Conservation (phyloP, 2,888 invertebrate genomes). For the Trichacis sp. region DNA sequence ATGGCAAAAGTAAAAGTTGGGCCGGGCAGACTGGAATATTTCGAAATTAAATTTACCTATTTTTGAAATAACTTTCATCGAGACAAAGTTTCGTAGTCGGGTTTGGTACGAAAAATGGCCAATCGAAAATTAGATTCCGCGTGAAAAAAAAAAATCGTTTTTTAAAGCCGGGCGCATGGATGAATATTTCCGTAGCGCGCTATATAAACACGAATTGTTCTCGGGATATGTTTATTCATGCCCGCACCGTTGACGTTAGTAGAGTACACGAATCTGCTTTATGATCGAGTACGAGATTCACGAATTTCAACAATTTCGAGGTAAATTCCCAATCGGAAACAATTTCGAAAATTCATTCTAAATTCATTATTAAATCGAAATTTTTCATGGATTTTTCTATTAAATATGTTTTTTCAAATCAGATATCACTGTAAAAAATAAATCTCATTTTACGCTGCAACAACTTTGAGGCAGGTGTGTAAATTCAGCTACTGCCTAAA, state of each 20-base stretch:
- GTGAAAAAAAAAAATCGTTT: slow-evolving; percentile 28
- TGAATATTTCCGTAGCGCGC: slow-evolving; percentile 42
- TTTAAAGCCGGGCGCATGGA: slow-evolving; percentile 40
- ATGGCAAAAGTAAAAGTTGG: neutral
- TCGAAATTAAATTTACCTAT: neutral
- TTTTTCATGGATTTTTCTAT: no score
- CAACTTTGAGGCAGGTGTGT: no score
- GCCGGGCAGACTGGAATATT: neutral
- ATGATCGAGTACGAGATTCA: slow-evolving; percentile 42
- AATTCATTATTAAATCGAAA: no score
- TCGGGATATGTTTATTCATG: slow-evolving; percentile 43
- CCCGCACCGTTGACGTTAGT: slow-evolving; percentile 33
- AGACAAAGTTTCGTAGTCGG: no score
- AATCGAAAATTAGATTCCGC: neutral
- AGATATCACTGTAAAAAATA: no score
- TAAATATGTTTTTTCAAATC: no score
- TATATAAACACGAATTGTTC: slow-evolving; percentile 41
- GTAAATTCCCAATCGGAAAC: slow-evolving; percentile 36
- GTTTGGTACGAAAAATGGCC: no score
- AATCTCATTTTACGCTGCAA: no score
- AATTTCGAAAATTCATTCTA: no score
- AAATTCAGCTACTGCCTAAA: no score
- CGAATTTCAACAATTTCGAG: slow-evolving; percentile 40
- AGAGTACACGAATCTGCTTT: slow-evolving; percentile 40
- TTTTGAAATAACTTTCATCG: neutral